Evolutionary conservation across 2,888 invertebrate species (phyloP), one percentile per base, ranked within the genome.

Genomic region (Strigamia transsilvanica): DNA sequence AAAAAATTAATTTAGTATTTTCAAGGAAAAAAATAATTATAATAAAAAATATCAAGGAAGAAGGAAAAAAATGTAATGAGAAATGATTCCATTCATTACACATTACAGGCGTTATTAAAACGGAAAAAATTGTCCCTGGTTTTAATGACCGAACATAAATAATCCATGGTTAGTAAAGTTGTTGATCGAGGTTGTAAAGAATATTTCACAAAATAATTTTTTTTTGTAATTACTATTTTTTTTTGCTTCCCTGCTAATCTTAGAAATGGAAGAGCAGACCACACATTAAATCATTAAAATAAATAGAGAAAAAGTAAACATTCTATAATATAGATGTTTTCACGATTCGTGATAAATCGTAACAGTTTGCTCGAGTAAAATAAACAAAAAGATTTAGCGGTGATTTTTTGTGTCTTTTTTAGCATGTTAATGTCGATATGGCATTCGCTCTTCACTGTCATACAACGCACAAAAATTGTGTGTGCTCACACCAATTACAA

Each of bases 1-100:
- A 56, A 56, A 56, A 56, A 56, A 56, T 56, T 56, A 56, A 15
- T n/a, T 56, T 18, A 18, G 56, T 56, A 46, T n/a, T 46, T 46
- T 46, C 0, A 38, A 46, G 2, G 15, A 46, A 46, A 46, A n/a
- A 46, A 46, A 46, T 46, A n/a, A 46, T 46, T 46, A 46, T 5
- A 46, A 46, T 38, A 46, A 46, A 46, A 46, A 46, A n/a, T 46
- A n/a, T 46, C 15, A 46, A 27, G 27, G 3, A 27, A 15, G 42
- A n/a, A n/a, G 0, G 21, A 56, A 56, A 56, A 56, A 56, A 56
- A 56, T 56, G 15, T 18, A n/a, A 56, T 56, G 56, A 18, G 56
- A 46, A 46, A n/a, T 46, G 46, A 46, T 46, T 46, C 46, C 12
- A 46, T 46, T 46, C 46, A 46, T 46, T 46, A 46, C 46, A 15